These are phyloP conservation scores for Drosophila maculinotata DNA, from an alignment of 2,888 invertebrate species.

Conservation along the genomic window DNA sequence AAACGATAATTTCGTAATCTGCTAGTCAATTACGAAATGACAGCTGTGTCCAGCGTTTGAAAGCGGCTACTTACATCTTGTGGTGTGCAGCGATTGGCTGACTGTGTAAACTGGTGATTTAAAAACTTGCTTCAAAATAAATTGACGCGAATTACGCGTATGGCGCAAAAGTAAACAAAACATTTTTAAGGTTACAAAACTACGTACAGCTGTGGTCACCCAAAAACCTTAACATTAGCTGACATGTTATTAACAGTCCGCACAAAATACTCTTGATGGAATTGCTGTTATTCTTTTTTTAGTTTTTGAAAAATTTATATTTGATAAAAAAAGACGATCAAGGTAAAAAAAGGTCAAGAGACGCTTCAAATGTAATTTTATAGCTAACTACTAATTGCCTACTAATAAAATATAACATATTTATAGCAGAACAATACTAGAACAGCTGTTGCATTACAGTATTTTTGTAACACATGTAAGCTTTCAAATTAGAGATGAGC, in stretches of 20 bases:
- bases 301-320: too few species aligned
- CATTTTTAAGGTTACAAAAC: conserved; percentile 75
- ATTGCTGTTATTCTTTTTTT: too few species aligned
- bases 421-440: too few species aligned
- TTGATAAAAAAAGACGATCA: too few species aligned
- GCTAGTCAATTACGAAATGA: conserved; percentile 2
- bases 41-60: not conserved
- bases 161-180: conserved; percentile 84
- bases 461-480: too few species aligned
- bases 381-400: too few species aligned
- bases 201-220: conserved; percentile 29
- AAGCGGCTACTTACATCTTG: conserved; percentile 67
- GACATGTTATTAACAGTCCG: not conserved
- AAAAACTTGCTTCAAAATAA: conserved; percentile 50
- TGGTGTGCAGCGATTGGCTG: conserved; percentile 64
- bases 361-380: too few species aligned
- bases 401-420: too few species aligned
- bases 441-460: too few species aligned
- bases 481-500: too few species aligned
- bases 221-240: conserved; percentile 1
- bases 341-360: too few species aligned
- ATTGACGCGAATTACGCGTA: conserved; percentile 66
- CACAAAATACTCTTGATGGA: too few species aligned
- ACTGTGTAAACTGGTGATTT: conserved; percentile 42
- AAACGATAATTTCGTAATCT: conserved; percentile 62